Evolutionary conservation across 2,888 invertebrate species (phyloP), one percentile per base, ranked within the genome.

Genomic region (Acrocera orbiculus): DNA sequence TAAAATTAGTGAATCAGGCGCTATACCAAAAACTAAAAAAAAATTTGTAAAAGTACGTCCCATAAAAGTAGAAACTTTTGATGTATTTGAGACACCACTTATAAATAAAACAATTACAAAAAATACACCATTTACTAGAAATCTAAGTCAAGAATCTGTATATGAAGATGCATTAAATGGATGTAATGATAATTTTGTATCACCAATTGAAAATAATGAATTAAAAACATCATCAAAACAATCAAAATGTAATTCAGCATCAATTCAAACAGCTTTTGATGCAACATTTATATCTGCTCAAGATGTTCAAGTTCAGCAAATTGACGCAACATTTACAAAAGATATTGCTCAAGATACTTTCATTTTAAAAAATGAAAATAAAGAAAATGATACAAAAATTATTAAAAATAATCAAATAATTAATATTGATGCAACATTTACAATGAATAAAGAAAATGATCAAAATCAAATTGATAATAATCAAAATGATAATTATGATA

Each of bases 131-230:
- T n/a, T n/a, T n/a, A n/a, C n/a, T n/a, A n/a, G n/a, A n/a, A n/a
- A n/a, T n/a, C n/a, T n/a, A n/a, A n/a, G n/a, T n/a, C n/a, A n/a
- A n/a, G 45, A 44, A 2, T 61, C 63, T 4, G 49, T 60, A 7
- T 64, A 63, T 39, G 62, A 63, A 43, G 64, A 64, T 47, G 64
- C 64, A 1, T 4, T 3, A 11, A 23, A 11, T 11, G 23, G 3
- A 22, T 4, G 10, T 22, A n/a, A 22, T 8, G 10, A 22, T 22
- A 3, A 22, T 22, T 10, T 10, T 5, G 14, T 13, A 34, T 24
- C n/a, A n/a, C 25, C 30, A 14, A 16, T 29, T 33, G 9, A 16
- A 4, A 28, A 22, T 32, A 25, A 35, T 7, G 32, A 39, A 7
- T 27, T 24, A 7, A 22, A 22, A 10, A 22, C n/a, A n/a, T n/a